Conservation (phyloP, 2,888 invertebrate species). For the Nephrotoma appendiculata region DNA sequence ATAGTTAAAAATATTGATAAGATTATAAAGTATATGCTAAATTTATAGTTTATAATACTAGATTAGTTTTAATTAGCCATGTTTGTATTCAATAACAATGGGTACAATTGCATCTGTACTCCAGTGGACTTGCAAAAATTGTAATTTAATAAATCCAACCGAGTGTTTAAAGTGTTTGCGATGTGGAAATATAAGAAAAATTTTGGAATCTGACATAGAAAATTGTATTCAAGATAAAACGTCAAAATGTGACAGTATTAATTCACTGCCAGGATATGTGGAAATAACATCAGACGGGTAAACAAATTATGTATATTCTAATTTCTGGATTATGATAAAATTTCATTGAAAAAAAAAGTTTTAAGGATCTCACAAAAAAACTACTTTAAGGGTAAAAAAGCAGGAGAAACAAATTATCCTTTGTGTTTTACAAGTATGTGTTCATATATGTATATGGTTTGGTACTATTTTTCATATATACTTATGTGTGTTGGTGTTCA, state of each 20-base stretch:
- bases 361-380: background rate
- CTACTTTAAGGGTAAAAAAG: background rate
- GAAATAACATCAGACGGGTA: conserved; percentile 20
- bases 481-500: background rate
- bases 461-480: background rate
- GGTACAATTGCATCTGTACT: conserved; percentile 88
- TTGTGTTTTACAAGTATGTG: background rate
- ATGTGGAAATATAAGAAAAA: conserved; percentile 56
- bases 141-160: conserved; percentile 78
- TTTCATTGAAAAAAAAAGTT: background rate
- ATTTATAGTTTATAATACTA: background rate
- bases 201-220: conserved; percentile 15
- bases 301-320: background rate
- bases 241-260: conserved; percentile 23
- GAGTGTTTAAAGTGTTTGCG: conserved; percentile 71
- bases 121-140: conserved; percentile 83
- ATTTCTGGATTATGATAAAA: background rate
- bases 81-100: conserved; percentile 36
- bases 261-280: conserved; percentile 18
- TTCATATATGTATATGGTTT: background rate
- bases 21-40: background rate
- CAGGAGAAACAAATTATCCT: background rate
- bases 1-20: background rate
- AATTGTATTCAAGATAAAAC: conserved; percentile 17
- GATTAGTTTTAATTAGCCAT: conserved; percentile 14